phyloP scores from a whole-genome alignment of 2,797 vertebrate species.

The Pogoniulus pusillus region DNA sequence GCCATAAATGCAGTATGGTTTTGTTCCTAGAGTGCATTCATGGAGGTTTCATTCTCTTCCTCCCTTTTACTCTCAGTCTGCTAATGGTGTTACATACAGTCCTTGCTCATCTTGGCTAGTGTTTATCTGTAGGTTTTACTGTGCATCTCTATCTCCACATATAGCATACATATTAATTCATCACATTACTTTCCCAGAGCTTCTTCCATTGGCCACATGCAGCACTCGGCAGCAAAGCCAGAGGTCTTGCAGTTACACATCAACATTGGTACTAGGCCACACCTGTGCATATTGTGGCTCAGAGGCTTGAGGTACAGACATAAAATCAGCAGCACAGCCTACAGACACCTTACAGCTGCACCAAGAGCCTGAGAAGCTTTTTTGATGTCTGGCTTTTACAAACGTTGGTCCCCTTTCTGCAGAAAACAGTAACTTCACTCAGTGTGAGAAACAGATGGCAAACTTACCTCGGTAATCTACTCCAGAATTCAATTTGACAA shows the following conservation, averaged over 20 bases:
- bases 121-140: neutral
- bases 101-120: neutral
- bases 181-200: neutral
- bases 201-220: neutral
- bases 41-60: neutral
- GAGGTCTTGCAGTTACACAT: neutral
- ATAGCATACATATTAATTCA: neutral
- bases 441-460: neutral
- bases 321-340: neutral
- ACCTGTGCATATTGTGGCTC: accelerated
- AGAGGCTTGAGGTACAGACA: neutral
- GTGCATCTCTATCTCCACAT: neutral
- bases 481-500: slow-evolving; percentile 97
- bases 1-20: neutral
- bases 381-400: neutral
- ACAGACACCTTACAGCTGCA: neutral
- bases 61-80: neutral
- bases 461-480: slow-evolving; percentile 96
- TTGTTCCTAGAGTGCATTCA: neutral
- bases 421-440: neutral
- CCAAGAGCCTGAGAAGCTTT: neutral
- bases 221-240: neutral
- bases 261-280: neutral
- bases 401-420: neutral
- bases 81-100: neutral